Evolutionary conservation across 2,888 invertebrate genomes (phyloP).

Genomic region (Myopa testacea): DNA sequence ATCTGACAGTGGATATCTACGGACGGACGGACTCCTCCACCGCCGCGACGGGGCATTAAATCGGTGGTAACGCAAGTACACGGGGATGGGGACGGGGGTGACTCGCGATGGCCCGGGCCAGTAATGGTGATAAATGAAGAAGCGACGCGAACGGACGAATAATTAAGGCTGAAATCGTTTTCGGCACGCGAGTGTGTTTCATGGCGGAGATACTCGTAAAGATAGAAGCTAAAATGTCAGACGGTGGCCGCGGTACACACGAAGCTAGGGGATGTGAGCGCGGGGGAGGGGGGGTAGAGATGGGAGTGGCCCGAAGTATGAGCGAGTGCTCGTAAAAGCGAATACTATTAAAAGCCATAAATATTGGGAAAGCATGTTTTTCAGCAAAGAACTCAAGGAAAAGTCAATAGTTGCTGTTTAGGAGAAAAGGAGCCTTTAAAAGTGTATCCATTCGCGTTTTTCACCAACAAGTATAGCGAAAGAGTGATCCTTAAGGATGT

Average conservation of each 20-base stretch:
- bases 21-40: neutral
- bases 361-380: neutral
- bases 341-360: neutral
- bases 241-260: neutral
- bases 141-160: slow-evolving; percentile 26
- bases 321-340: neutral
- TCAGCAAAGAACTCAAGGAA: no score
- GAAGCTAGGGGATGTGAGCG: neutral
- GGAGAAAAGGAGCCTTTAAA: no score
- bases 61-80: neutral
- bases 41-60: neutral
- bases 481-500: no score
- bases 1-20: slow-evolving; percentile 52
- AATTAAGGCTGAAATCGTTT: slow-evolving; percentile 34
- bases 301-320: neutral
- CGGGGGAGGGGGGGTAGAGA: neutral
- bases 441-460: no score
- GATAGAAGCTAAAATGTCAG: neutral
- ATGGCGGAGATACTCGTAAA: neutral
- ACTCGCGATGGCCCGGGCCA: neutral
- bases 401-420: no score
- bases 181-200: slow-evolving; percentile 26
- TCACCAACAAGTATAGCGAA: no score
- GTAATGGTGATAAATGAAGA: neutral
- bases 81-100: neutral